A percentile compares a stretch with the other conserved stretches of the same genome.
phyloP scores from a whole-genome alignment of 2,113 vertebrate species.

The Penelope pileata region DNA sequence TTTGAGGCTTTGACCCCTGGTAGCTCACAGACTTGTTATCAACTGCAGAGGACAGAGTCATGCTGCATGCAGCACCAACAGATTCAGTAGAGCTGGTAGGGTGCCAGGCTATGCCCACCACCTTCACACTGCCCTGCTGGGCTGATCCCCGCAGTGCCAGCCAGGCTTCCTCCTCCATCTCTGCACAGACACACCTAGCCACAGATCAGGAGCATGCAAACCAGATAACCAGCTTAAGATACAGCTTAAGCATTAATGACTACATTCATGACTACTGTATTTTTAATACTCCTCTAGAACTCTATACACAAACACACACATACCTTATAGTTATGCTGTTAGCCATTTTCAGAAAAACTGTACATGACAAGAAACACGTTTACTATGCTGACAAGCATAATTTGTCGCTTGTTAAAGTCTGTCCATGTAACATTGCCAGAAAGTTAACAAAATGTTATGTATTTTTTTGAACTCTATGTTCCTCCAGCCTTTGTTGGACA shows the following conservation, averaged over 20 bases:
- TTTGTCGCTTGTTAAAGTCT: slow-evolving; percentile 29
- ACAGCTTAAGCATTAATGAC: not conserved
- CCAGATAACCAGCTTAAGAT: too few relatives aligned
- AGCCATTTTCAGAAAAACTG: not conserved
- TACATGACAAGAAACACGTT: not conserved
- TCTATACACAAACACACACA: too few relatives aligned
- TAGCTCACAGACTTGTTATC: accelerated
- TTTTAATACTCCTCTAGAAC: not conserved
- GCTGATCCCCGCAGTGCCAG: accelerated
- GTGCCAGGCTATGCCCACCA: accelerated
- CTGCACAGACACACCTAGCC: not conserved
- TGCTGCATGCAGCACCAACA: not conserved
- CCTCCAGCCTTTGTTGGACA: slow-evolving; percentile 54
- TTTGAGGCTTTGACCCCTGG: not conserved
- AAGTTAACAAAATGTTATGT: slow-evolving; percentile 57
- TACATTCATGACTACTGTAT: not conserved
- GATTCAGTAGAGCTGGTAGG: not conserved
- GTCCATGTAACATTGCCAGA: slow-evolving; percentile 46
- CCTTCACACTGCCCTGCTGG: accelerated
- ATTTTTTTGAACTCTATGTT: slow-evolving; percentile 75
- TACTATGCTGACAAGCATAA: slow-evolving; percentile 10
- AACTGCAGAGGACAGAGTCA: not conserved
- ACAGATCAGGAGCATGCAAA: not conserved
- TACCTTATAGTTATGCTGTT: not conserved
- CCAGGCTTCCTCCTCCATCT: not conserved